Evolutionary conservation across 2,888 invertebrate species (phyloP).

Genomic region (Lepidonotus clava): DNA sequence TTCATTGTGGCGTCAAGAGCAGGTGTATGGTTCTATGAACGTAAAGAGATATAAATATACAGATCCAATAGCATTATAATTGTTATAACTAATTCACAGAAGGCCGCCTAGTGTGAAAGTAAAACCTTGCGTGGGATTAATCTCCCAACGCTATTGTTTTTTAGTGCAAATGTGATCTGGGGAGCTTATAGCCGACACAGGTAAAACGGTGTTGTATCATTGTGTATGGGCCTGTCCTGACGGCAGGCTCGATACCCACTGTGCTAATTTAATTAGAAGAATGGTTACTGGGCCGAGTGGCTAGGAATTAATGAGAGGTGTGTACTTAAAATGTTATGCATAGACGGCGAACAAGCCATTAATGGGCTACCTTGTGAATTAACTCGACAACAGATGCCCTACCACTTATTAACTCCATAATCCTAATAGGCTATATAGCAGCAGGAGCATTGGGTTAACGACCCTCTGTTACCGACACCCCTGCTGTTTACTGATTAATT

Average conservation of each 20-base stretch:
- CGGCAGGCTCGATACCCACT: background rate
- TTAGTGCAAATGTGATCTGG: no score
- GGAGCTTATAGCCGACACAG: no score
- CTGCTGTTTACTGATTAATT: constrained; percentile 45
- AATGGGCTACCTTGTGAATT: background rate
- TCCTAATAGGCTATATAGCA: constrained; percentile 17
- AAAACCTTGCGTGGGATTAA: no score
- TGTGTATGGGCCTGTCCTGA: background rate
- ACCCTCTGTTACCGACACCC: constrained; percentile 24
- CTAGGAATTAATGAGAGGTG: background rate
- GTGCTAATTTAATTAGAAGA: background rate
- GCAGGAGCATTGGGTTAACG: constrained; percentile 18
- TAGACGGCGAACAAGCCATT: background rate
- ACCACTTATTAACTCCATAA: constrained; percentile 30
- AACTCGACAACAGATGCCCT: background rate
- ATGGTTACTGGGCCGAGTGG: background rate
- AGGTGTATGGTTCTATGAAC: no score
- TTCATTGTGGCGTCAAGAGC: no score
- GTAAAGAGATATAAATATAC: no score
- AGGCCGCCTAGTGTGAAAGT: background rate
- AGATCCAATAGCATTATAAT: no score
- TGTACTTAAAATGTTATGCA: background rate
- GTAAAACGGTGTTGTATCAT: background rate
- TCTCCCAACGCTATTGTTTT: no score
- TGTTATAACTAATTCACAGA: background rate